A percentile compares a stretch with the other conserved stretches of the same genome.
Evolutionary conservation across 2,888 invertebrate species (phyloP).

Genomic region (Hyposoter dolosus): DNA sequence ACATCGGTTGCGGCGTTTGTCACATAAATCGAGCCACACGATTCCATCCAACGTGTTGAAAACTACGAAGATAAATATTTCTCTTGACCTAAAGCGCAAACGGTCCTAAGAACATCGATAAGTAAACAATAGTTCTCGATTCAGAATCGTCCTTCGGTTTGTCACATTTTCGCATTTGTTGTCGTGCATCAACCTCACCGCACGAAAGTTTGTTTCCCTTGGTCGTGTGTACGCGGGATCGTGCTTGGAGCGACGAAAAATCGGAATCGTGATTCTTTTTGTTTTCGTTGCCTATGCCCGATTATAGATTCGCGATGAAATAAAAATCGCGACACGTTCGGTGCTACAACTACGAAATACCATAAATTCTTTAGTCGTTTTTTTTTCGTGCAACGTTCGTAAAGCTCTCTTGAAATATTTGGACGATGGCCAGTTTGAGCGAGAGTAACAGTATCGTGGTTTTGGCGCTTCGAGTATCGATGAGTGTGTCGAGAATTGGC

Average conservation of each 20-base stretch:
- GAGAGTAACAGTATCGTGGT: slow-evolving; percentile 19
- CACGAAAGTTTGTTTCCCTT: not conserved
- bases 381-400: not conserved
- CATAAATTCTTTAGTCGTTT: not conserved
- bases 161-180: not conserved
- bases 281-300: not conserved
- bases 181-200: not conserved
- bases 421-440: slow-evolving; percentile 32
- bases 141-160: not conserved
- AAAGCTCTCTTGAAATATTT: not conserved
- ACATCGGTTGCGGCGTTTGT: slow-evolving; percentile 74
- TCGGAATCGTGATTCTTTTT: not conserved
- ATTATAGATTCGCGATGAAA: not conserved
- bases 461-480: slow-evolving; percentile 28
- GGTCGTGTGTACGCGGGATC: not conserved
- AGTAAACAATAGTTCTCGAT: not conserved
- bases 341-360: not conserved
- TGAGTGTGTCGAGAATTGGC: slow-evolving; percentile 12
- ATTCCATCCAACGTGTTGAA: not conserved
- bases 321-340: not conserved
- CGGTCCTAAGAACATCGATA: not conserved
- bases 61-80: slow-evolving; percentile 4
- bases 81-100: not conserved
- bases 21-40: slow-evolving; percentile 45
- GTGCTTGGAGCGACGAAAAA: slow-evolving; percentile 15